These are phyloP conservation scores for Anastatus disparis DNA, from an alignment of 1,140 invertebrate species.

Conservation along the genomic window DNA sequence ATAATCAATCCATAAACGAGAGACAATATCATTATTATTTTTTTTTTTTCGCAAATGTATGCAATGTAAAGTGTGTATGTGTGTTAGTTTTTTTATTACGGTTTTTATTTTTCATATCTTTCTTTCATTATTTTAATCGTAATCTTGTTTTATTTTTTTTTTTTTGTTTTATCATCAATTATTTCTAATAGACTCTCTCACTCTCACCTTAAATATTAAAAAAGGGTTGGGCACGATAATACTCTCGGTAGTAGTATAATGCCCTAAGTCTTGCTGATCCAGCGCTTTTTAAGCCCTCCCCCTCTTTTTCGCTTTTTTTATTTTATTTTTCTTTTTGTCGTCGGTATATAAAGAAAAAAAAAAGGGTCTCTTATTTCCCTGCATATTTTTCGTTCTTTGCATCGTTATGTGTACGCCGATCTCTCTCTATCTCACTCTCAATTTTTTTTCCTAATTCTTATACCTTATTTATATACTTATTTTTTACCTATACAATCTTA, in stretches of 20 bases:
- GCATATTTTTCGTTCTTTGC: too few species aligned
- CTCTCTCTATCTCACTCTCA: too few species aligned
- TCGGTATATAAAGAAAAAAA: too few species aligned
- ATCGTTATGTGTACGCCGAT: too few species aligned
- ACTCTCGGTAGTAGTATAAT: constrained; percentile 67
- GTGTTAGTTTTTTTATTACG: constrained; percentile 26
- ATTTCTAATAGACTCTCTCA: constrained; percentile 65
- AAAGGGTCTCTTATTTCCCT: too few species aligned
- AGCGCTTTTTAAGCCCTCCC: constrained; percentile 60
- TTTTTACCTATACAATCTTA: constrained; percentile 42
- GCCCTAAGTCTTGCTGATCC: constrained; percentile 68
- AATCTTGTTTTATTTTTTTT: constrained; percentile 46
- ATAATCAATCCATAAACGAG: constrained; percentile 65
- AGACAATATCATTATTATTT: constrained; percentile 58
- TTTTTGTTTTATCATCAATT: constrained; percentile 42
- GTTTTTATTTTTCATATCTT: constrained; percentile 39
- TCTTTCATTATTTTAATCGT: constrained; percentile 38
- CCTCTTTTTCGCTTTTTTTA: constrained; percentile 13
- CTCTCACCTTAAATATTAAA: constrained; percentile 68
- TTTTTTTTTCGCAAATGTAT: too few species aligned
- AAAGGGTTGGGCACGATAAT: constrained; percentile 68
- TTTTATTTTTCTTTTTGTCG: constrained; percentile 8
- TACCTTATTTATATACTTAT: constrained; percentile 38
- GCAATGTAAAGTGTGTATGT: constrained; percentile 1
- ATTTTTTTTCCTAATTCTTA: constrained; percentile 19